phyloP scores from a whole-genome alignment of 1,140 invertebrate species.

The Rhagoletis zephyria region DNA sequence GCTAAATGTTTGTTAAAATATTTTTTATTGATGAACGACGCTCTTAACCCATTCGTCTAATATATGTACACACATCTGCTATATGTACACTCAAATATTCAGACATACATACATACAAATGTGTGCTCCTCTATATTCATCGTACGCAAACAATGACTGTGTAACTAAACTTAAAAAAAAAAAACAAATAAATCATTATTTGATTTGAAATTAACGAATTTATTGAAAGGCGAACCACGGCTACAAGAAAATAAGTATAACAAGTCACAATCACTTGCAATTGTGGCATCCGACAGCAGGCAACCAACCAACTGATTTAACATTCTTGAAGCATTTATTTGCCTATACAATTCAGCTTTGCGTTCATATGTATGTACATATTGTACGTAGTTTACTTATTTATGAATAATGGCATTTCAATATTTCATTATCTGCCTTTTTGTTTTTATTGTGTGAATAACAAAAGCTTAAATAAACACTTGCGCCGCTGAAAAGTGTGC shows the following conservation, averaged over 20 bases:
- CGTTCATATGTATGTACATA: background rate
- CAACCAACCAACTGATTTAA: background rate
- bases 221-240: slow-evolving; percentile 14
- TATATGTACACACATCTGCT: background rate
- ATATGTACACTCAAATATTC: too few species aligned
- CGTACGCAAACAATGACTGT: background rate
- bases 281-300: background rate
- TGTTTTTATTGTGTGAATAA: slow-evolving; percentile 19
- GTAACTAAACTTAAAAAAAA: background rate
- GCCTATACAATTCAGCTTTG: background rate
- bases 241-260: background rate
- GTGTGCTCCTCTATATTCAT: background rate
- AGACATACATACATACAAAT: background rate
- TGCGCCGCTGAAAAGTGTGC: background rate
- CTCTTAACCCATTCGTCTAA: background rate
- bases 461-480: slow-evolving; percentile 14
- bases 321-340: slow-evolving; percentile 25
- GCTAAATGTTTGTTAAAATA: slow-evolving; percentile 1
- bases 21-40: slow-evolving; percentile 17
- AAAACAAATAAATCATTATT: background rate
- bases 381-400: background rate
- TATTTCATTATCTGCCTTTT: slow-evolving; percentile 13
- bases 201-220: slow-evolving; percentile 45
- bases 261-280: background rate
- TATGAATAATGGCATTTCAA: background rate